Evolutionary conservation across 2,797 vertebrate genomes (phyloP).

Genomic region (Rhyacichthys aspro): DNA sequence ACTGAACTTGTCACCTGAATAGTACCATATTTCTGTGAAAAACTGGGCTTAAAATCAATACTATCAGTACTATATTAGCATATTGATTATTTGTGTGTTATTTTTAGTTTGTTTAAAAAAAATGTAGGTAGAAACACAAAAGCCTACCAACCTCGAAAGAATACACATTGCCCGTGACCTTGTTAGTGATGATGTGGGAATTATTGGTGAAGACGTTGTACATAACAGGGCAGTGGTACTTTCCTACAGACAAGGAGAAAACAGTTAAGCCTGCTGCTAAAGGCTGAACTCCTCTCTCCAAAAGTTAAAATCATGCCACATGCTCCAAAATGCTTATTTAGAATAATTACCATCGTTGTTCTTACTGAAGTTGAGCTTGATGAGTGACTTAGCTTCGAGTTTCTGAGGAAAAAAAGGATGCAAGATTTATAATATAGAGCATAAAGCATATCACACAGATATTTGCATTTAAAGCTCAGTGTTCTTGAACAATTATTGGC

Average conservation of each 20-base stretch:
- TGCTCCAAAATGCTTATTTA: slow-evolving; percentile 14
- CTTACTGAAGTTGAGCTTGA: slow-evolving; percentile 92
- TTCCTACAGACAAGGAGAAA: slow-evolving; percentile 76
- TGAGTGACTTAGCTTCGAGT: slow-evolving; percentile 91
- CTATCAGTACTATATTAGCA: no score
- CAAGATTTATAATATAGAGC: no score
- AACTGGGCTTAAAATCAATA: no score
- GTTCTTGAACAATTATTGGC: no score
- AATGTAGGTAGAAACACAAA: background rate
- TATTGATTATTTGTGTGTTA: no score
- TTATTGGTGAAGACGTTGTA: slow-evolving; percentile 97
- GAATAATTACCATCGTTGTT: slow-evolving; percentile 90
- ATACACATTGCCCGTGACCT: slow-evolving; percentile 93
- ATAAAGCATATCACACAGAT: no score
- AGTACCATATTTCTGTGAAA: no score
- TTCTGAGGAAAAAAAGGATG: slow-evolving; percentile 78
- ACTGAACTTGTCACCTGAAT: no score
- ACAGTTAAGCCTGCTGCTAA: background rate
- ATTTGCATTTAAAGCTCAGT: no score
- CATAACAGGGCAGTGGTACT: slow-evolving; percentile 96
- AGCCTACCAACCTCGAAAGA: slow-evolving; percentile 86
- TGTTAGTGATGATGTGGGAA: slow-evolving; percentile 92
- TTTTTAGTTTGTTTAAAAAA: no score
- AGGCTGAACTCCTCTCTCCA: background rate
- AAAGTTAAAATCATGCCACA: slow-evolving; percentile 4